Base-by-base conservation (phyloP, 2,113 vertebrate genomes). In the Entomyzon cyanotis region DNA sequence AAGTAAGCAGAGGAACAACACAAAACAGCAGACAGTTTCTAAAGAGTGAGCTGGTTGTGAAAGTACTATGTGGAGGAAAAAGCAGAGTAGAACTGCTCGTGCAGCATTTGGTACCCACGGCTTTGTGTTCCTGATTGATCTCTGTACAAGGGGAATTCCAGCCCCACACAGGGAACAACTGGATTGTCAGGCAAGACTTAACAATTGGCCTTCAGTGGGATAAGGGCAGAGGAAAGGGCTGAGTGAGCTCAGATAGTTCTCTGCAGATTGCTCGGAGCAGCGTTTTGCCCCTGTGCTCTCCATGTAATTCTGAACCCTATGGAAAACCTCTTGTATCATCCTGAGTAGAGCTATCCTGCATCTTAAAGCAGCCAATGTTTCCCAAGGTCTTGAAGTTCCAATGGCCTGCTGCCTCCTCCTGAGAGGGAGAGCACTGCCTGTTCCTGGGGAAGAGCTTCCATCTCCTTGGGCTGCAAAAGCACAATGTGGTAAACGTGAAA, bases 11-110 rank as follows among this genome's bases (percentile, higher is more conserved):
- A 62, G 44, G 15, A 70, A 22, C 25, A 50, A 22, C 44, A 33
- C 35, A 17, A 50, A 85, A 6, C 39, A 71, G 2, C 33, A 62
- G 30, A 31, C 20, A 55, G 20, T 9, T 18, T 18, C 35, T 76
- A 8, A 6, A 8, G 28, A 63, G 30, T 13, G 2, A 76, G 4
- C 13, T 19, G 30, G 15, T 7, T 42, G 30, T 62, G 33, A 12
- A 85, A 76, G 5, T 25, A 5, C 27, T 3, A 0, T 1, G 11
- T 14, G 60, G 50, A 76, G 28, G 67, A 6, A 21, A 70, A 70
- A 31, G 12, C 70, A 39, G 28, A 58, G n/a, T 1, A 39, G n/a
- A 44, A 15, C 16, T 55, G 10, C 37, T 70, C 3, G 1, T 0
- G 10, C 58, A 76, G 67, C 25, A 4, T 3, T 80, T 53, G 44